phyloP scores from a whole-genome alignment of 2,888 invertebrate species.

The Teinopalpus imperialis region DNA sequence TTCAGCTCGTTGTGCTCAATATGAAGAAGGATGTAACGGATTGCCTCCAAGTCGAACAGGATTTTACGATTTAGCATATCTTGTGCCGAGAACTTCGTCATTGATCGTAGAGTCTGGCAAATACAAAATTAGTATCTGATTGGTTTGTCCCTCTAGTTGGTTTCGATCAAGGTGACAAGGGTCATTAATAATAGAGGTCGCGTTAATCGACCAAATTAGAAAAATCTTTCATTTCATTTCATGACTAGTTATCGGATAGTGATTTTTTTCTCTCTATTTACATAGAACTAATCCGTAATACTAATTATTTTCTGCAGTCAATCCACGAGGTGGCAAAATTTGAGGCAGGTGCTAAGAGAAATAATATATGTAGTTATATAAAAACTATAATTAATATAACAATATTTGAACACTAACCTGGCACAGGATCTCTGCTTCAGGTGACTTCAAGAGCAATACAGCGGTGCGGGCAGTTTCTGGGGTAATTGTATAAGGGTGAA shows the following conservation, averaged over 20 bases:
- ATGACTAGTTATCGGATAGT: too few species aligned
- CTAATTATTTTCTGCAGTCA: too few species aligned
- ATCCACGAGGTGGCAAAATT: too few species aligned
- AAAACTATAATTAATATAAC: too few species aligned
- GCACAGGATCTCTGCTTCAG: conserved; percentile 69
- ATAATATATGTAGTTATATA: too few species aligned
- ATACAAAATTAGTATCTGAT: not conserved
- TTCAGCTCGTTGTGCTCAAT: conserved; percentile 64
- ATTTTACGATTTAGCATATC: conserved; percentile 60
- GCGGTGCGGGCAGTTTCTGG: conserved; percentile 72
- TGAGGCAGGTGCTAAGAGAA: too few species aligned
- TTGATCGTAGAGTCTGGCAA: conserved; percentile 64
- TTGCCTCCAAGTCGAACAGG: conserved; percentile 55
- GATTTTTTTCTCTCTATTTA: too few species aligned
- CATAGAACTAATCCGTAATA: too few species aligned
- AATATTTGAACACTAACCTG: conserved; percentile 47
- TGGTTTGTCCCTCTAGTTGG: not conserved
- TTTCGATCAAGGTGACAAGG: too few species aligned
- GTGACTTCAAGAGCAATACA: conserved; percentile 63
- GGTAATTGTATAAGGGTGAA: conserved; percentile 64
- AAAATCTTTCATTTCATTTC: too few species aligned
- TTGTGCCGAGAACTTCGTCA: conserved; percentile 70
- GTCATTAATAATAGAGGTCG: too few species aligned
- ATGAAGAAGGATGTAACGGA: conserved; percentile 57
- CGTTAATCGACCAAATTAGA: too few species aligned